Conservation (phyloP, 2,797 vertebrate species). For the Tragopan temminckii region DNA sequence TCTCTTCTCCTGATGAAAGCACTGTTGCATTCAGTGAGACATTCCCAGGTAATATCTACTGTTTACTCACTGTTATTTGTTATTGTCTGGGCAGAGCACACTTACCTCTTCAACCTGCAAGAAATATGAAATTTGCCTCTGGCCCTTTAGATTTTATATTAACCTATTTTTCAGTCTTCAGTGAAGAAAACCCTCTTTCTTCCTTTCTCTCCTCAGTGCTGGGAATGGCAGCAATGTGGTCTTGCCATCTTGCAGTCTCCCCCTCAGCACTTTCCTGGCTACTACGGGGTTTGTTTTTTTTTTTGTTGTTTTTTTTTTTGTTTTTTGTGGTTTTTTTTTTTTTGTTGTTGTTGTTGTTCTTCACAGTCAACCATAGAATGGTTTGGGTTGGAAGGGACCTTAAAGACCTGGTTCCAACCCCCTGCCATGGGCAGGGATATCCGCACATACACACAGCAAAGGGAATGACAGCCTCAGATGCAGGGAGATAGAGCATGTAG, state of each 20-base stretch:
- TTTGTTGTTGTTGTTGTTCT: conserved; percentile 1
- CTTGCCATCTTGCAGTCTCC: neutral
- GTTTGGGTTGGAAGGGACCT: too few relatives aligned
- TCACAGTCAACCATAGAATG: neutral
- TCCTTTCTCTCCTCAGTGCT: conserved; percentile 11
- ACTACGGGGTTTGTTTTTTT: neutral
- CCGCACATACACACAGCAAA: neutral
- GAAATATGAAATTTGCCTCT: conserved; percentile 70
- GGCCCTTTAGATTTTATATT: conserved; percentile 71
- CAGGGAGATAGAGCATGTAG: neutral
- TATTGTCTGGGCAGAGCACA: neutral
- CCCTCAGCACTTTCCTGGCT: conserved; percentile 15
- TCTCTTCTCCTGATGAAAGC: neutral
- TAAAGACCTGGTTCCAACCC: too few relatives aligned
- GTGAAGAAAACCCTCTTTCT: conserved; percentile 61
- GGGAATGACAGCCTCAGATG: neutral
- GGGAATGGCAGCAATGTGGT: neutral
- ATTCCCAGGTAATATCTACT: conserved; percentile 31
- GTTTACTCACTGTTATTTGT: conserved; percentile 47
- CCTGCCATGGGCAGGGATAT: neutral
- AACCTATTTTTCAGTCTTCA: conserved; percentile 73
- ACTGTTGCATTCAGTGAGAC: conserved; percentile 9
- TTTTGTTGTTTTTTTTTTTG: neutral
- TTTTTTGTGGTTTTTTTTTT: neutral
- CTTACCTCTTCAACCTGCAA: conserved; percentile 21